These are phyloP conservation scores for Corythornis madagascariensis DNA, from an alignment of 2,113 vertebrate species.

Conservation along the genomic window DNA sequence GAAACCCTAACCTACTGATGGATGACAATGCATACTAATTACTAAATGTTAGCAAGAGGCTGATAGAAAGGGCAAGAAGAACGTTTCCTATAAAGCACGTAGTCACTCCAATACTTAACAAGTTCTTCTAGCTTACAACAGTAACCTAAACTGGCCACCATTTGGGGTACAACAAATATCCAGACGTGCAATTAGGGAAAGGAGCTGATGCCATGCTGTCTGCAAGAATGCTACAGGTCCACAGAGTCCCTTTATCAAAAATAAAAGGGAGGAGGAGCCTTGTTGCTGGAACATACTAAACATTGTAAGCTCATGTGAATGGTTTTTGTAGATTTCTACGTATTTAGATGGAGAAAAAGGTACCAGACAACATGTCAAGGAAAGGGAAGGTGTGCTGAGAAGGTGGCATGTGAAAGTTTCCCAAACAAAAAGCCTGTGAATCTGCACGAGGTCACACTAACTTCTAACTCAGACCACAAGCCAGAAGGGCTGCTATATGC, in stretches of 20 bases:
- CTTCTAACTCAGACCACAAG: not conserved
- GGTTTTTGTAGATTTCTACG: not conserved
- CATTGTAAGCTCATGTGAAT: not conserved
- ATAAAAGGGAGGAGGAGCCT: too few relatives aligned
- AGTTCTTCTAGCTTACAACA: not conserved
- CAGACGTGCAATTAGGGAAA: not conserved
- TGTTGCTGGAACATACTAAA: not conserved
- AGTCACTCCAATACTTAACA: not conserved
- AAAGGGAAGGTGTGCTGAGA: not conserved
- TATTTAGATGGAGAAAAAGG: not conserved
- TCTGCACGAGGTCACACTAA: not conserved
- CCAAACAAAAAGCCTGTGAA: not conserved
- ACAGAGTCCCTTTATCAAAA: not conserved
- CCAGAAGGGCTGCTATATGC: not conserved
- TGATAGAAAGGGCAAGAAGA: not conserved
- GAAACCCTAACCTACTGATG: not conserved
- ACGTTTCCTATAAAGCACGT: not conserved
- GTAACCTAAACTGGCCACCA: not conserved
- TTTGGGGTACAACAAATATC: not conserved
- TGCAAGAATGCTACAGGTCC: not conserved
- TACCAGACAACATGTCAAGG: not conserved
- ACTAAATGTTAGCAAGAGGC: not conserved
- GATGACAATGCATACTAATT: rapidly evolving
- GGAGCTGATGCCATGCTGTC: rapidly evolving
- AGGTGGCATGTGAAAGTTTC: not conserved